Conservation (phyloP, 2,888 invertebrate species). For the Rhorus exstirpatorius region DNA sequence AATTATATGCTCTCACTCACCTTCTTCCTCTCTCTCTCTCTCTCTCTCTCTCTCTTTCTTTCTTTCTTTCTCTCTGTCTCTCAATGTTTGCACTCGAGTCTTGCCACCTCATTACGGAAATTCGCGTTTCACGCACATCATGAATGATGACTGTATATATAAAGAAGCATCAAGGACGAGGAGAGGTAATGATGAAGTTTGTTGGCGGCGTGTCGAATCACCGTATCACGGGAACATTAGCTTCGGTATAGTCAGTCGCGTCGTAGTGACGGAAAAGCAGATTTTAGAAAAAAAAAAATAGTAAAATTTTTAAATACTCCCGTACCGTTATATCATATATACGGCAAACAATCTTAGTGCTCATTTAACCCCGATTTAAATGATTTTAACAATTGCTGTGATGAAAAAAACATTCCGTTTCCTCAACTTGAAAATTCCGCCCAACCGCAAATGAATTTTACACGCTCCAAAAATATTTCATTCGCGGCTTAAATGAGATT, state of each 20-base stretch:
- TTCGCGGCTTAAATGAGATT: not conserved
- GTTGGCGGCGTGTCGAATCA: constrained; percentile 68
- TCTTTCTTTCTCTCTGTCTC: too few species aligned
- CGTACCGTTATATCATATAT: not conserved
- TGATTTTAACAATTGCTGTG: too few species aligned
- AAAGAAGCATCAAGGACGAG: constrained; percentile 14
- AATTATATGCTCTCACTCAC: too few species aligned
- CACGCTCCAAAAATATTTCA: not conserved
- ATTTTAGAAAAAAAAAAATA: not conserved
- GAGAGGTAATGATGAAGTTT: constrained; percentile 50
- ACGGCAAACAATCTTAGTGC: too few species aligned
- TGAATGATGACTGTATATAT: constrained; percentile 40
- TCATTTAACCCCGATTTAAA: too few species aligned
- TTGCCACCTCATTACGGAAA: constrained; percentile 35
- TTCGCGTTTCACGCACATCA: constrained; percentile 39
- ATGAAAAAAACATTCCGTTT: too few species aligned
- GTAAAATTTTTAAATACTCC: not conserved
- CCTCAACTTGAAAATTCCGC: too few species aligned
- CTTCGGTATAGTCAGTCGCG: constrained; percentile 44
- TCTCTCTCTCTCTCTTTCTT: not conserved
- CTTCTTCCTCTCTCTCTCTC: not conserved
- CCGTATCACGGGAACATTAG: constrained; percentile 62
- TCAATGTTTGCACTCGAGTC: constrained; percentile 34
- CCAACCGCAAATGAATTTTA: too few species aligned
- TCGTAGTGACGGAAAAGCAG: constrained; percentile 20